Evolutionary conservation across 2,888 invertebrate species (phyloP).

Genomic region (Limnephilus rhombicus): DNA sequence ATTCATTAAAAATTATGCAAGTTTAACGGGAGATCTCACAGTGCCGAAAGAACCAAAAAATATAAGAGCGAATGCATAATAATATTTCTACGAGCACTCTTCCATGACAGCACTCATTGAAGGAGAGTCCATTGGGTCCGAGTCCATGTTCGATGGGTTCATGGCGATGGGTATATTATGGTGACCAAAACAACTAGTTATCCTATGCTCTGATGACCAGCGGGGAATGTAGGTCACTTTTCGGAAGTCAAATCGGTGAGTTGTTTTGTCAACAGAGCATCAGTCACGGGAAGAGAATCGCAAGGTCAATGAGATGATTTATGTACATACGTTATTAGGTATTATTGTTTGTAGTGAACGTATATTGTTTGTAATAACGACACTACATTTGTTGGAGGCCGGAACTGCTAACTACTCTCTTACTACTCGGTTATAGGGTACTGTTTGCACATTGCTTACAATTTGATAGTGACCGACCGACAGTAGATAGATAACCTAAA

Average conservation of each 20-base stretch:
- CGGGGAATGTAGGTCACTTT: slow-evolving; percentile 7
- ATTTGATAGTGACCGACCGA: too few species aligned
- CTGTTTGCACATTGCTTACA: too few species aligned
- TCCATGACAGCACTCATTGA: not conserved
- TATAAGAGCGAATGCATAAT: not conserved
- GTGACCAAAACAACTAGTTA: not conserved
- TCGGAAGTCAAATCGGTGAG: slow-evolving; percentile 5
- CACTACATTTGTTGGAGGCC: not conserved
- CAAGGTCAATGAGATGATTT: not conserved
- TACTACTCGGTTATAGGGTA: not conserved
- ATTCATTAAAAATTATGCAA: not conserved
- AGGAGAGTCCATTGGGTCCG: not conserved
- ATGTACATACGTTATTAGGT: not conserved
- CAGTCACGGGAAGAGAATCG: not conserved
- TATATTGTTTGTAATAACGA: not conserved
- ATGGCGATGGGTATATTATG: not conserved
- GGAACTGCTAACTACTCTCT: not conserved
- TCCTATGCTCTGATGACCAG: slow-evolving; percentile 8
- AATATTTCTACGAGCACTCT: not conserved
- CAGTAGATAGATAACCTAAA: too few species aligned
- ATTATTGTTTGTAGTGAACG: not conserved
- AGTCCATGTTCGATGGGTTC: not conserved
- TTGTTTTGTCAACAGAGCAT: slow-evolving; percentile 16
- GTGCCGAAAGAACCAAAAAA: not conserved
- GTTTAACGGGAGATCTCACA: not conserved